Evolutionary conservation across 2,113 vertebrate species (phyloP).

Genomic region (Gymnogyps californianus): DNA sequence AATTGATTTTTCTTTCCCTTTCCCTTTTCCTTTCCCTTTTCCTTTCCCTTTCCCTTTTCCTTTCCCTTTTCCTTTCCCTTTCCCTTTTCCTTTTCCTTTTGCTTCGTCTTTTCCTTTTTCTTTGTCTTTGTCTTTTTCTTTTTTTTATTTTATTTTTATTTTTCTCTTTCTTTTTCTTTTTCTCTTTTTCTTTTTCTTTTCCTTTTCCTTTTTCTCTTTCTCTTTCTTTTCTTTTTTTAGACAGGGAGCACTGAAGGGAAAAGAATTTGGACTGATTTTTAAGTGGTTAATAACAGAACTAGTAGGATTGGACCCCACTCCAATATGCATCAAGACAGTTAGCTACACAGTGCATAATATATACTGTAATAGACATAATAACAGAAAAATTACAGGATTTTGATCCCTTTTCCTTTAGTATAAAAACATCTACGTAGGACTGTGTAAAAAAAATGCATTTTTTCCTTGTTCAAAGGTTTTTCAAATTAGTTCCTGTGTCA

Average conservation of each 20-base stretch:
- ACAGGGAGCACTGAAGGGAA: accelerated
- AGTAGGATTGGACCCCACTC: background rate
- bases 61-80: too few relatives aligned
- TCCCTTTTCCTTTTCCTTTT: too few relatives aligned
- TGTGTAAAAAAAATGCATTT: background rate
- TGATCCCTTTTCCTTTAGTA: background rate
- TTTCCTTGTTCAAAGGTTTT: background rate
- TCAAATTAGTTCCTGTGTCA: background rate
- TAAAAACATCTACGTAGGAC: background rate
- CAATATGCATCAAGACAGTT: background rate
- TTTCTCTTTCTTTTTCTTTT: too few relatives aligned
- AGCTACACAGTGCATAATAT: background rate
- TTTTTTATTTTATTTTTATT: too few relatives aligned
- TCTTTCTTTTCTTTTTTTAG: background rate
- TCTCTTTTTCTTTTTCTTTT: too few relatives aligned
- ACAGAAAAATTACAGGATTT: background rate
- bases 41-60: accelerated
- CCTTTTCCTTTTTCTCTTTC: too few relatives aligned
- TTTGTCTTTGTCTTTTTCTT: accelerated
- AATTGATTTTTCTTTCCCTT: too few relatives aligned
- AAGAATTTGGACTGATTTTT: background rate
- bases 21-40: too few relatives aligned
- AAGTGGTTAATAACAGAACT: background rate
- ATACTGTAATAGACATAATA: background rate
- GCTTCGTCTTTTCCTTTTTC: background rate